phyloP scores from a whole-genome alignment of 1,140 invertebrate genomes.

The Ceratosolen solmsi region DNA sequence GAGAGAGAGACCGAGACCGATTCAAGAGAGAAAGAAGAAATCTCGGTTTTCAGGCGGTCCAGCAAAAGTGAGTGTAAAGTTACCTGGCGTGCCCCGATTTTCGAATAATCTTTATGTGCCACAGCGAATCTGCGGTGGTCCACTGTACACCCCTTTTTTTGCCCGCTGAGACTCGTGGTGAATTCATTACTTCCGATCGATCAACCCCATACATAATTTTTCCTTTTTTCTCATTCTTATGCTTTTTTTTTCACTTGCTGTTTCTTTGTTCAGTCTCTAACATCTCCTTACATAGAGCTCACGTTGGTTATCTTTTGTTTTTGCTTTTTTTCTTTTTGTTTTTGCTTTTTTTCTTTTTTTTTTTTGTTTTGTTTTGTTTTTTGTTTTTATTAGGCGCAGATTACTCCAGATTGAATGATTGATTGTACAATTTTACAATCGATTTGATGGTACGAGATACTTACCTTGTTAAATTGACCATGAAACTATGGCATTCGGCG shows the following conservation, averaged over 20 bases:
- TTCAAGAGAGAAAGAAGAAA: not conserved
- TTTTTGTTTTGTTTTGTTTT: not conserved
- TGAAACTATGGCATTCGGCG: constrained; percentile 11
- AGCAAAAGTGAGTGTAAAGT: constrained; percentile 63
- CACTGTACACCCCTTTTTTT: constrained; percentile 26
- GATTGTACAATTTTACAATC: constrained; percentile 33
- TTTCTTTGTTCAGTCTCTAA: constrained; percentile 14
- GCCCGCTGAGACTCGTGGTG: constrained; percentile 1
- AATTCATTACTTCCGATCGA: constrained; percentile 38
- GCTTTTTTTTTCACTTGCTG: not conserved
- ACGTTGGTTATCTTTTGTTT: not conserved
- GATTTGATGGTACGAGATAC: constrained; percentile 25
- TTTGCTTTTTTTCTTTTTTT: not conserved
- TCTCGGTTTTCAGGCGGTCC: constrained; percentile 53
- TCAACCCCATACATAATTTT: constrained; percentile 24
- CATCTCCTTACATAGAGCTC: not conserved
- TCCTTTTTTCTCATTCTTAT: not conserved
- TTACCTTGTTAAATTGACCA: constrained; percentile 30
- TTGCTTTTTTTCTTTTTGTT: not conserved
- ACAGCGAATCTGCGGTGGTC: constrained; percentile 29
- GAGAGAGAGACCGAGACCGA: not conserved
- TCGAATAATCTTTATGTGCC: constrained; percentile 53
- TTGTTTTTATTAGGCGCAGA: constrained; percentile 18
- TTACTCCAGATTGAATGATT: not conserved
- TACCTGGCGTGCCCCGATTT: constrained; percentile 57